phyloP scores from a whole-genome alignment of 2,113 vertebrate genomes.

The Ailuropoda melanoleuca region DNA sequence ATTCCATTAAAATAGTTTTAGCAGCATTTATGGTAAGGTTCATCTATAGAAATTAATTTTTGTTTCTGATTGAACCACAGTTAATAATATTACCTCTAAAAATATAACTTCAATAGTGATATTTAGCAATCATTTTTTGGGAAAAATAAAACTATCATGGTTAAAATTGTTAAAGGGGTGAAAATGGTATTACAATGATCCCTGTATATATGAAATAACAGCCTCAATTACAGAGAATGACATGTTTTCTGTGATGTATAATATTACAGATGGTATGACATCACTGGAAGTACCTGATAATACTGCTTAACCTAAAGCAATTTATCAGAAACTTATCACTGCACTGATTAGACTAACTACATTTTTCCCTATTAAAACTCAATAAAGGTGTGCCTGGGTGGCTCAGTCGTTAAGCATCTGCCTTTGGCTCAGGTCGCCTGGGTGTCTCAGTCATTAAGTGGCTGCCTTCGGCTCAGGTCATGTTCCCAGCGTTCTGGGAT shows the following conservation, averaged over 20 bases:
- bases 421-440: too few relatives aligned
- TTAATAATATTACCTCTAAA: neutral
- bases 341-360: neutral
- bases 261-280: neutral
- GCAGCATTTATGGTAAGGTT: neutral
- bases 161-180: neutral
- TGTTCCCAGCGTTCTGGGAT: too few relatives aligned
- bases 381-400: neutral
- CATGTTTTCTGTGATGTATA: neutral
- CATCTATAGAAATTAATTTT: neutral
- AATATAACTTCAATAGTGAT: neutral
- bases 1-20: neutral
- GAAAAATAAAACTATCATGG: neutral
- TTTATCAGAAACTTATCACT: neutral
- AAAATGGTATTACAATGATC: neutral
- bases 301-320: neutral
- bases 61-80: neutral
- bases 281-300: neutral
- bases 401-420: too few relatives aligned
- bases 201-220: neutral
- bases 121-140: neutral
- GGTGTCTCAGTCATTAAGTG: too few relatives aligned
- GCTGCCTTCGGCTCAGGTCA: too few relatives aligned
- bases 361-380: neutral
- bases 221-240: neutral